Evolutionary conservation across 2,797 vertebrate genomes (phyloP), one percentile per base, ranked within the genome.

Genomic region (Pteropus rufus): DNA sequence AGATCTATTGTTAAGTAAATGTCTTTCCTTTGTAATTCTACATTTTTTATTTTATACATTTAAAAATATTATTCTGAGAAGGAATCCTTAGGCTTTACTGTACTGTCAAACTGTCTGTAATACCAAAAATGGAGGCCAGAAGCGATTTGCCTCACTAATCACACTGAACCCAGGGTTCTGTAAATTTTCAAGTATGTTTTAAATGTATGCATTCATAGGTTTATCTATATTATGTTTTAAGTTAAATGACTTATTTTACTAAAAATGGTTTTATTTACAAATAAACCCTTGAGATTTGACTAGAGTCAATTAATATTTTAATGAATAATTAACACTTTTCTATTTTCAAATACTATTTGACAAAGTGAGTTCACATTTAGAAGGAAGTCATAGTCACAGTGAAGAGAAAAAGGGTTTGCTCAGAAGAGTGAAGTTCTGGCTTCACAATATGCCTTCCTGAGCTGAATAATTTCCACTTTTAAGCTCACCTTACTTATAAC

Each of bases 401-500:
- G 10, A 90, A 80, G 24, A 84, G 9, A 56, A 89, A 92, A 10
- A 24, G 29, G 1, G 0, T 52, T 92, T 91, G 1, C 14, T 73
- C 24, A 75, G 41, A 54, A 90, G n/a, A 24, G 15, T 54, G 1
- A 46, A 72, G 24, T 70, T 8, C 24, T 92, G 31, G 10, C 9
- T 85, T 77, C 10, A 67, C 12, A 1, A 16, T 76, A 36, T 91
- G 3, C 73, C 21, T 89, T 41, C 34, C 75, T 54, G 14, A 69
- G 29, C 2, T 34, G 76, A 83, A 91, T 4, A 83, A 5, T 85
- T 65, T 60, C 93, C n/a, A 65, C 8, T 70, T 86, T 89, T 90
- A 77, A 92, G 34, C 85, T 91, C 69, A 77, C 58, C 10, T 96
- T 95, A 29, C 52, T 84, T 29, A 41, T 36, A 95, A 77, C 5